Conservation (phyloP, 2,113 vertebrate species). For the Marmota monax region DNA sequence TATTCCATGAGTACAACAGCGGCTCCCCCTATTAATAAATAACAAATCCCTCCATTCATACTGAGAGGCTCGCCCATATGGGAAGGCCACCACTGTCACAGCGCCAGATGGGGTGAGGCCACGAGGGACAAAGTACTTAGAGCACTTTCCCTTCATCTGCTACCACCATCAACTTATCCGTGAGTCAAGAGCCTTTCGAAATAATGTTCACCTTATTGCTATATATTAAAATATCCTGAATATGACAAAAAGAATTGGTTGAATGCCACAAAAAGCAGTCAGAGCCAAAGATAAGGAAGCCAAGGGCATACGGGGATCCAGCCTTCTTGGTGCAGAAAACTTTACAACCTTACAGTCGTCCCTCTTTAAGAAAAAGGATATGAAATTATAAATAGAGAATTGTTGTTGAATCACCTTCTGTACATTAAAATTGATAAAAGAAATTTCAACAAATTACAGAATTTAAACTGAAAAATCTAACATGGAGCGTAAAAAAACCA, state of each 20-base stretch:
- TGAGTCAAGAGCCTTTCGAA: slow-evolving; percentile 83
- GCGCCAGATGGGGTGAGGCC: slow-evolving; percentile 79
- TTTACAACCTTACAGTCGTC: neutral
- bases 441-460: slow-evolving; percentile 20
- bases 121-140: slow-evolving; percentile 42
- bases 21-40: slow-evolving; percentile 22
- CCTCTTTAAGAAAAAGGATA: neutral
- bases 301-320: neutral
- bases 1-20: slow-evolving; percentile 61
- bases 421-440: neutral
- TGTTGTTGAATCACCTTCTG: neutral
- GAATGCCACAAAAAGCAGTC: neutral
- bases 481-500: neutral
- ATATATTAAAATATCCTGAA: slow-evolving; percentile 3
- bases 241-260: slow-evolving; percentile 32
- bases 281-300: neutral
- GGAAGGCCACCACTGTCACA: slow-evolving; percentile 70
- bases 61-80: slow-evolving; percentile 42
- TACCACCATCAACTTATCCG: slow-evolving; percentile 77
- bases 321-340: neutral
- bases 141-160: slow-evolving; percentile 59
- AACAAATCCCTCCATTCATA: slow-evolving; percentile 72
- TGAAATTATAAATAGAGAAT: neutral
- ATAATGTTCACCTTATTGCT: slow-evolving; percentile 66
- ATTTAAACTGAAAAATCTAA: neutral